A percentile compares a stretch with the other conserved stretches of the same genome.
Evolutionary conservation across 2,113 vertebrate species (phyloP).

Genomic region (Aythya baeri): DNA sequence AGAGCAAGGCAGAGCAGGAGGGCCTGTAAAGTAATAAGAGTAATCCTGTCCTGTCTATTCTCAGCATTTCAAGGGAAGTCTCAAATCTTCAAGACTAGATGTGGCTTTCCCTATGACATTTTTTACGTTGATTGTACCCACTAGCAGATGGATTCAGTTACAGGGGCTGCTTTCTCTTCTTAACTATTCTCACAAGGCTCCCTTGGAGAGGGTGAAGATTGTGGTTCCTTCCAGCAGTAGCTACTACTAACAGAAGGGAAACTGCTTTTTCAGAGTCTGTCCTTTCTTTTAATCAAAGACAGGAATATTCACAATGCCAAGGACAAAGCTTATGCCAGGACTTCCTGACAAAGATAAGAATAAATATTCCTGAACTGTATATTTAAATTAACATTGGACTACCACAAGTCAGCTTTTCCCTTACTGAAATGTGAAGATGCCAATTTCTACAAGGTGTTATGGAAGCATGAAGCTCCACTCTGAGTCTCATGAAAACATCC

Average conservation of each 20-base stretch:
- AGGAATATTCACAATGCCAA: neutral
- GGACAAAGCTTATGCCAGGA: neutral
- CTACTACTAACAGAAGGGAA: neutral
- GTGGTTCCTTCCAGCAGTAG: neutral
- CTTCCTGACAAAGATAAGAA: neutral
- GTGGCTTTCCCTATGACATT: neutral
- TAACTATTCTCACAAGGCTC: neutral
- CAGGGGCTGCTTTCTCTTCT: neutral
- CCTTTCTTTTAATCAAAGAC: neutral
- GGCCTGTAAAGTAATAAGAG: neutral
- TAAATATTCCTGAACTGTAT: neutral
- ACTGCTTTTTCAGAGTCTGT: neutral
- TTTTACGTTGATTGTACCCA: neutral
- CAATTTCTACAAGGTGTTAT: neutral
- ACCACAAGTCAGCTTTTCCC: neutral
- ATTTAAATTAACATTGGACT: neutral
- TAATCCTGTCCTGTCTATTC: neutral
- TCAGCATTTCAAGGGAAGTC: neutral
- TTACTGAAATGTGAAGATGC: rapidly evolving
- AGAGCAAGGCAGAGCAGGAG: neutral
- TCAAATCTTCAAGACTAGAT: neutral
- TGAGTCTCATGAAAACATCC: neutral
- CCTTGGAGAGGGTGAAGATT: neutral
- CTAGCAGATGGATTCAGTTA: neutral
- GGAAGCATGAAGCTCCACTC: neutral